Percentiles rank a stretch among this genome's conserved stretches.
These are phyloP conservation scores for Agriopis leucophaearia DNA, from an alignment of 2,888 invertebrate species.

Conservation along the genomic window DNA sequence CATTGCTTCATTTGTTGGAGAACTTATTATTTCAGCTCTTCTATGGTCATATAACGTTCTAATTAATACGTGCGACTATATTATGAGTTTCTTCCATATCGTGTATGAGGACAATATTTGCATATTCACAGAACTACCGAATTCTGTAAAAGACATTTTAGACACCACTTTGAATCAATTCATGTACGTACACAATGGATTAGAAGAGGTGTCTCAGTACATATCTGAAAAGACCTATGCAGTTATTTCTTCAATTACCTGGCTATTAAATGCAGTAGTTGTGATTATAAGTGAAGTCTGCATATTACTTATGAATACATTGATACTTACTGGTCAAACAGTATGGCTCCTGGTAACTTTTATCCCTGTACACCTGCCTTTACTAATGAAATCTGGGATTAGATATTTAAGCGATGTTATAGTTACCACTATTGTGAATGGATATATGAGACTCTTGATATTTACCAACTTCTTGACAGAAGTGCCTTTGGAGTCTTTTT, in stretches of 20 bases:
- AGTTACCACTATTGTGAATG: slow-evolving; percentile 57
- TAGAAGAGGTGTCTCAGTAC: slow-evolving; percentile 51
- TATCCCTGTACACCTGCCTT: slow-evolving; percentile 75
- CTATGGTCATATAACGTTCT: slow-evolving; percentile 58
- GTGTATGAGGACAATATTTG: slow-evolving; percentile 78
- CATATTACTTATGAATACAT: slow-evolving; percentile 60
- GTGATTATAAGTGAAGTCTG: slow-evolving; percentile 64
- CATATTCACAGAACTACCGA: slow-evolving; percentile 75
- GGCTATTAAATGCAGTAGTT: slow-evolving; percentile 55
- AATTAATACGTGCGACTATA: slow-evolving; percentile 52
- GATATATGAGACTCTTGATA: slow-evolving; percentile 69
- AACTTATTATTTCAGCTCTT: slow-evolving; percentile 67
- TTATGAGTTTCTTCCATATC: slow-evolving; percentile 71
- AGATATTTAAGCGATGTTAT: slow-evolving; percentile 56
- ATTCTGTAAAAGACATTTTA: slow-evolving; percentile 53
- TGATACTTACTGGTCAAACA: slow-evolving; percentile 72
- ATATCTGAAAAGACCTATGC: slow-evolving; percentile 53
- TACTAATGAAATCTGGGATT: slow-evolving; percentile 59
- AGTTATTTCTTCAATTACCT: slow-evolving; percentile 52
- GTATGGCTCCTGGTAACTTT: slow-evolving; percentile 77
- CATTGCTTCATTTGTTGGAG: slow-evolving; percentile 70
- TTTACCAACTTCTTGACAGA: slow-evolving; percentile 79
- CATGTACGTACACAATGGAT: slow-evolving; percentile 52
- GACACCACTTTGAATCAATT: slow-evolving; percentile 38
- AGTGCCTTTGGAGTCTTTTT: slow-evolving; percentile 79